Conservation (phyloP, 2,113 vertebrate genomes). For the Turdus rufiventris region DNA sequence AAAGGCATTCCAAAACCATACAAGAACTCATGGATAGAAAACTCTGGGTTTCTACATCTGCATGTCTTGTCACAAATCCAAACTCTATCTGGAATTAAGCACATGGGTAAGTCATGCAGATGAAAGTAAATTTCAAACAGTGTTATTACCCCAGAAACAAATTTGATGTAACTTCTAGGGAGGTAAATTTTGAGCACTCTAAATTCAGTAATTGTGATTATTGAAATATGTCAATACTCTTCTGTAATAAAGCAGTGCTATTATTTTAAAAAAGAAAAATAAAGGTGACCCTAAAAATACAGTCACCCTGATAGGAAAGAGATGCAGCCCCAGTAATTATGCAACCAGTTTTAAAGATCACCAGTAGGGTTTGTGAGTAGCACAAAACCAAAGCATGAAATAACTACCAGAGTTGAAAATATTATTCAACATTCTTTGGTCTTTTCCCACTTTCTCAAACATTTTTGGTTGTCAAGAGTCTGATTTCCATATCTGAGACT, state of each 20-base stretch:
- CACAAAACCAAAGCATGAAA: neutral
- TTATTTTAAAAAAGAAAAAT: neutral
- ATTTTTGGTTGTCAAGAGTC: constrained; percentile 9
- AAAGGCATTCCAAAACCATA: neutral
- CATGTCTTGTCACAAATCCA: neutral
- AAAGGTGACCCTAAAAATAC: neutral
- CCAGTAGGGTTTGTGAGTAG: fast-evolving
- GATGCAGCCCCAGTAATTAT: neutral
- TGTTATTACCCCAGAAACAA: fast-evolving
- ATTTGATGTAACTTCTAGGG: neutral
- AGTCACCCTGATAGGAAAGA: neutral
- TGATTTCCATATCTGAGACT: constrained; percentile 59
- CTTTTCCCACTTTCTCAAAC: neutral
- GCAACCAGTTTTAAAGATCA: neutral
- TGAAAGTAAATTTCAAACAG: neutral
- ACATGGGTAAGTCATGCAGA: neutral
- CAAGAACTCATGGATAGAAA: neutral
- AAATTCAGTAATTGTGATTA: neutral
- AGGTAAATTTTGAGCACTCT: neutral
- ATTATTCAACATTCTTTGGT: neutral
- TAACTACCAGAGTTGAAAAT: neutral
- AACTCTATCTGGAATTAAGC: neutral
- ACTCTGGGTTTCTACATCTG: neutral
- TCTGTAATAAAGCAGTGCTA: neutral
- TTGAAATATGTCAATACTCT: neutral